Percentiles rank a stretch among this genome's conserved stretches.
Evolutionary conservation across 2,797 vertebrate species (phyloP).

Genomic region (Brachyrhaphis roseni): DNA sequence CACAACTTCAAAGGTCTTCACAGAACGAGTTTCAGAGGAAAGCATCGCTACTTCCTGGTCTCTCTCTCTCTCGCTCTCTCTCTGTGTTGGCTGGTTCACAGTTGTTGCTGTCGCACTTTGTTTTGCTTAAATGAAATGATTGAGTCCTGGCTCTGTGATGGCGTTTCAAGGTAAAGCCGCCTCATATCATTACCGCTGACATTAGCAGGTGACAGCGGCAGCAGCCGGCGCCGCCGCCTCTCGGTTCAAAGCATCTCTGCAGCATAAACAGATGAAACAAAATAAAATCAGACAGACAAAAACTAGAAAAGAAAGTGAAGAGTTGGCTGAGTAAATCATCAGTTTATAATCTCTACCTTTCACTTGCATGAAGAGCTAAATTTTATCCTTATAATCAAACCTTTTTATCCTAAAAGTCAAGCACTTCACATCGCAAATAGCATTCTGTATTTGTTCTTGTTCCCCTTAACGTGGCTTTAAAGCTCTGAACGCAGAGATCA

Average conservation of each 20-base stretch:
- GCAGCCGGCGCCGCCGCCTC: constrained; percentile 27
- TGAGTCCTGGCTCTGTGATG: constrained; percentile 60
- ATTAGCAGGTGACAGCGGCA: constrained; percentile 71
- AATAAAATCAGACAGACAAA: constrained; percentile 26
- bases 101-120: constrained; percentile 72
- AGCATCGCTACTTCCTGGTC: constrained; percentile 17
- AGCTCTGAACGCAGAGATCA: constrained; percentile 55
- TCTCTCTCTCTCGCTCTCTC: constrained; percentile 4
- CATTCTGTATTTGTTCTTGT: constrained; percentile 30
- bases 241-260: constrained; percentile 67
- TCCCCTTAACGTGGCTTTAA: constrained; percentile 41
- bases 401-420: constrained; percentile 3
- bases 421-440: constrained; percentile 9
- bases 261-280: constrained; percentile 53
- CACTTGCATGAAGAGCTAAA: background rate
- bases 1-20: constrained; percentile 70
- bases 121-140: constrained; percentile 76
- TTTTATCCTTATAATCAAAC: constrained; percentile 8
- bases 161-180: constrained; percentile 53
- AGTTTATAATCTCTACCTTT: constrained; percentile 1
- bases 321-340: constrained; percentile 4
- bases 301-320: constrained; percentile 14
- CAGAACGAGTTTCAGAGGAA: constrained; percentile 64
- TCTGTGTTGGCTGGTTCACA: constrained; percentile 47
- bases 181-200: constrained; percentile 71